Evolutionary conservation across 2,888 invertebrate genomes (phyloP).

Genomic region (Yponomeuta plumbellus): DNA sequence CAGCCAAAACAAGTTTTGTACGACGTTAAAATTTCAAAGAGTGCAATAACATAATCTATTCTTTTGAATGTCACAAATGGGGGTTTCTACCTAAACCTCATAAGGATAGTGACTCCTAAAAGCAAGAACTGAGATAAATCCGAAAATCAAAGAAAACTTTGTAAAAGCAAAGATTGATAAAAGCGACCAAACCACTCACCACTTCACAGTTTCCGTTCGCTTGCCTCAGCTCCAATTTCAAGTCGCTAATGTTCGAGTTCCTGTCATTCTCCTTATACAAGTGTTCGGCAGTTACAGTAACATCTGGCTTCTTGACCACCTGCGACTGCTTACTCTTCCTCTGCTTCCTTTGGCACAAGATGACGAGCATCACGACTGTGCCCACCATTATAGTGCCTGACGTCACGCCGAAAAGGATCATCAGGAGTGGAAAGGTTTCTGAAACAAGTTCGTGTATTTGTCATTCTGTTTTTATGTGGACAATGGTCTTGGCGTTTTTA

Average conservation of each 20-base stretch:
- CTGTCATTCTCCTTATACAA: constrained; percentile 87
- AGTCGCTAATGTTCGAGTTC: constrained; percentile 93
- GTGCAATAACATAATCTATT: no score
- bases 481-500: no score
- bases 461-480: no score
- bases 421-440: constrained; percentile 86
- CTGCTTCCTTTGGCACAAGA: constrained; percentile 84
- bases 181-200: constrained; percentile 67
- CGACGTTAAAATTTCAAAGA: no score
- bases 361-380: constrained; percentile 88
- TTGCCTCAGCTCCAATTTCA: constrained; percentile 92
- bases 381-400: constrained; percentile 92
- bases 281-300: constrained; percentile 66
- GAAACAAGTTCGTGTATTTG: constrained; percentile 35
- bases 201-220: constrained; percentile 87
- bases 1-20: no score
- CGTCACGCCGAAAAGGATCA: constrained; percentile 90
- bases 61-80: no score
- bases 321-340: constrained; percentile 72
- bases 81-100: no score
- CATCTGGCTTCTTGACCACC: constrained; percentile 77
- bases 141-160: no score
- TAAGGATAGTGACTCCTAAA: no score
- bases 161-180: no score
- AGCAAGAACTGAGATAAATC: no score